phyloP scores from a whole-genome alignment of 2,888 invertebrate genomes.

The Romanomermis culicivorax region DNA sequence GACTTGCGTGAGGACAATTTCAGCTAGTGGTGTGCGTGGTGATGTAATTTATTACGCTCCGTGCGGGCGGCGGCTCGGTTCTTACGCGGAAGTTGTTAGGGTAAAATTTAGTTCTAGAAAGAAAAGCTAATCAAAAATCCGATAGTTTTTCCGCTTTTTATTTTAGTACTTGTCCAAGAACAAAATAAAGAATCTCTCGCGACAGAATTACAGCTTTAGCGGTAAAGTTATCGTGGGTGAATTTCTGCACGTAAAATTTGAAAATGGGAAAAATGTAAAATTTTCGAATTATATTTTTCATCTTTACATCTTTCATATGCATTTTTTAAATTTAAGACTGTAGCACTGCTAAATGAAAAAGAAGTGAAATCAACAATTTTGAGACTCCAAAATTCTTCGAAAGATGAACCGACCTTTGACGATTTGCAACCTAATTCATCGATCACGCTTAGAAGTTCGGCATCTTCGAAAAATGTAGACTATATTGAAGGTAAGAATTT shows the following conservation, averaged over 20 bases:
- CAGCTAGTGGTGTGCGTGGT: slow-evolving; percentile 55
- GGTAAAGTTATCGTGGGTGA: slow-evolving; percentile 70
- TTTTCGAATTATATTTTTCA: no score
- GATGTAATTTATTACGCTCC: slow-evolving; percentile 68
- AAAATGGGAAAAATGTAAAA: slow-evolving; percentile 34
- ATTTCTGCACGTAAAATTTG: slow-evolving; percentile 45
- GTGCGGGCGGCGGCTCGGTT: slow-evolving; percentile 42
- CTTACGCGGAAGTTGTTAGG: slow-evolving; percentile 40
- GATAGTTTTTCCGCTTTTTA: slow-evolving; percentile 10
- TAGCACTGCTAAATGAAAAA: no score
- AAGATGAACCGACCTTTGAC: no score
- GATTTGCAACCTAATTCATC: no score
- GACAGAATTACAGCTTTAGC: slow-evolving; percentile 78
- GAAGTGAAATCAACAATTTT: no score
- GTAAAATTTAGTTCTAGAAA: slow-evolving; percentile 23
- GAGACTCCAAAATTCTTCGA: no score
- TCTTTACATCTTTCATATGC: no score
- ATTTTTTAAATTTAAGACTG: no score
- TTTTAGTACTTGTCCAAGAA: slow-evolving; percentile 53
- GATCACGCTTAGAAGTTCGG: no score
- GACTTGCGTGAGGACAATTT: slow-evolving; percentile 17
- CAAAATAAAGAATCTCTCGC: slow-evolving; percentile 42
- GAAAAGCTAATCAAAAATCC: background rate
- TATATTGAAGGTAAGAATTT: no score
- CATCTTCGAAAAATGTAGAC: no score